Evolutionary conservation across 2,888 invertebrate genomes (phyloP).

Genomic region (Synergus laeviventris): DNA sequence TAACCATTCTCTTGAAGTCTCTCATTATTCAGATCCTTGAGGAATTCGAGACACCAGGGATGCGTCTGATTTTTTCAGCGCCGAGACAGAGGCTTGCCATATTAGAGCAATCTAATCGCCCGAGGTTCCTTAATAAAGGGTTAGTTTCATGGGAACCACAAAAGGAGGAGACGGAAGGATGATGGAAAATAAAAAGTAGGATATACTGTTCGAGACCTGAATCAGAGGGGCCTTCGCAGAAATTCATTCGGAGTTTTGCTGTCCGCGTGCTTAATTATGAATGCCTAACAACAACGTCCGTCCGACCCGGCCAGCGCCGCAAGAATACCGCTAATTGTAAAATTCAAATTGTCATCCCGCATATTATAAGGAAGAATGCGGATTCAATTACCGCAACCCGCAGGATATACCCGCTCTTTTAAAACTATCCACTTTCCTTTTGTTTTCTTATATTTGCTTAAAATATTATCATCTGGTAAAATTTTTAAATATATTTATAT

Average conservation of each 20-base stretch:
- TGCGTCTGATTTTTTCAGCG: conserved; percentile 18
- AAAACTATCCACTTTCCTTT: conserved; percentile 37
- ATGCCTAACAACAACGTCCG: conserved; percentile 67
- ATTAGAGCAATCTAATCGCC: conserved; percentile 74
- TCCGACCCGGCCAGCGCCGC: conserved; percentile 43
- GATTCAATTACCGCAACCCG: background rate
- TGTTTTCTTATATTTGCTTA: conserved; percentile 52
- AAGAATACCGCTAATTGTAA: conserved; percentile 69
- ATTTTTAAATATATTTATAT: background rate
- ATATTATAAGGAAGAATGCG: conserved; percentile 51
- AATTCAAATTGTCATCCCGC: conserved; percentile 63
- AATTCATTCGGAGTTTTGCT: conserved; percentile 53
- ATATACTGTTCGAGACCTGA: conserved; percentile 17
- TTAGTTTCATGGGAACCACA: conserved; percentile 56
- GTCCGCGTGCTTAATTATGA: conserved; percentile 66
- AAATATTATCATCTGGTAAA: background rate
- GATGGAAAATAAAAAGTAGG: conserved; percentile 37
- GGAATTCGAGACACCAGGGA: conserved; percentile 57
- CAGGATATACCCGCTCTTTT: background rate
- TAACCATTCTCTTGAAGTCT: background rate
- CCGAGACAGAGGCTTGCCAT: conserved; percentile 72
- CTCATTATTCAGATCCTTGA: background rate
- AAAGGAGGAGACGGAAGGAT: background rate
- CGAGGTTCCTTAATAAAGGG: conserved; percentile 72
- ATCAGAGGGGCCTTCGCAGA: conserved; percentile 44